Evolutionary conservation across 2,888 invertebrate genomes (phyloP).

Genomic region (Trissonchulus latispiculum): DNA sequence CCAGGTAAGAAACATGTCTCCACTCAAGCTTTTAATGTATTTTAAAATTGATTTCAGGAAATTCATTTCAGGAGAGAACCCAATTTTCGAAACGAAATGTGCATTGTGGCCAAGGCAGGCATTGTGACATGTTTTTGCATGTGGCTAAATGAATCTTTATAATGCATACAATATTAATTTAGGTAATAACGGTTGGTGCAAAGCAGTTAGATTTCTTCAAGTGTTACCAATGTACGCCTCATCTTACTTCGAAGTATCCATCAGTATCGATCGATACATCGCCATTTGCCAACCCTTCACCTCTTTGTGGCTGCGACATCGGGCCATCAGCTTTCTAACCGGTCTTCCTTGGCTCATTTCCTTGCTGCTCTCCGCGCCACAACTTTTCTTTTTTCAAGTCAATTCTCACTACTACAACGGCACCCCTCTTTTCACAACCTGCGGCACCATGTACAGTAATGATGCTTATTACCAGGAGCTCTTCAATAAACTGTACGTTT

Average conservation of each 20-base stretch:
- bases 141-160: no score
- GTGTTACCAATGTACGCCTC: conserved; percentile 58
- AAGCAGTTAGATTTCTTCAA: conserved; percentile 58
- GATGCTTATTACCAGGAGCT: background rate
- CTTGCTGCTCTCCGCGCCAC: conserved; percentile 47
- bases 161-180: no score
- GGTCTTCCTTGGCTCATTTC: conserved; percentile 48
- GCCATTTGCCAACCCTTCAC: conserved; percentile 55
- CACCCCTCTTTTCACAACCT: background rate
- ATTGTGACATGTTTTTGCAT: no score
- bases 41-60: no score
- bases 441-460: background rate
- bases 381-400: conserved; percentile 45
- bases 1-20: no score
- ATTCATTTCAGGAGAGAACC: no score
- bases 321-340: conserved; percentile 46
- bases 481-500: background rate
- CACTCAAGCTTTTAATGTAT: no score
- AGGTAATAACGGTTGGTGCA: conserved; percentile 42
- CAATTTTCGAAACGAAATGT: no score
- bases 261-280: conserved; percentile 39
- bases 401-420: background rate
- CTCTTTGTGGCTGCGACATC: conserved; percentile 50
- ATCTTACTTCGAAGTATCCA: conserved; percentile 50
- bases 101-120: no score